Conservation (phyloP, 2,113 vertebrate genomes). For the Lophotis ruficrista region DNA sequence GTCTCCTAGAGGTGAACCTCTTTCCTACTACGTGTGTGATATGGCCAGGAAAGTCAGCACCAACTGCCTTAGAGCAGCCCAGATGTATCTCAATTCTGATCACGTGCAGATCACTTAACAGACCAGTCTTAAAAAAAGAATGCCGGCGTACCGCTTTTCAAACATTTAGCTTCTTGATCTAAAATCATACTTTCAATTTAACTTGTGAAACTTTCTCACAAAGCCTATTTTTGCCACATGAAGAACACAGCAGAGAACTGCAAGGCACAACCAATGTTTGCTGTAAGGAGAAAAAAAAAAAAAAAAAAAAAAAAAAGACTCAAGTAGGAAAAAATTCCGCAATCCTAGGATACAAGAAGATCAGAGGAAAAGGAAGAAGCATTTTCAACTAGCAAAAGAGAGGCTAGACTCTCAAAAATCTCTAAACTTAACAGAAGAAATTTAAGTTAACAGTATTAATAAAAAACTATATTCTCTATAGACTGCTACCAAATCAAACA, state of each 20-base stretch:
- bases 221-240: not conserved
- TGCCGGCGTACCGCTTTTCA: not conserved
- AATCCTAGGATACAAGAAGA: not conserved
- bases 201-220: not conserved
- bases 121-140: not conserved
- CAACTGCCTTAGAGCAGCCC: not conserved
- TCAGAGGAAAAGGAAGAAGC: not conserved
- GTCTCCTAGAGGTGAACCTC: not conserved
- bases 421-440: not conserved
- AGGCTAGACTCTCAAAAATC: not conserved
- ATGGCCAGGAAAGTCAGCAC: not conserved
- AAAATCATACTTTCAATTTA: not conserved
- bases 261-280: not conserved
- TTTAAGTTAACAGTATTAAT: not conserved
- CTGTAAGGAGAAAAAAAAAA: not conserved
- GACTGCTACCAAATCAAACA: not conserved
- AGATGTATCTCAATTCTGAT: not conserved
- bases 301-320: not conserved
- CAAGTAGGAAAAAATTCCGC: accelerated
- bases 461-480: not conserved
- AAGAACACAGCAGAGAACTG: not conserved
- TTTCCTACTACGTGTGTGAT: accelerated
- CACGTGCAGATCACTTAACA: not conserved
- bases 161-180: not conserved
- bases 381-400: not conserved